phyloP scores from a whole-genome alignment of 1,140 invertebrate genomes.

The Helicoverpa armigera region DNA sequence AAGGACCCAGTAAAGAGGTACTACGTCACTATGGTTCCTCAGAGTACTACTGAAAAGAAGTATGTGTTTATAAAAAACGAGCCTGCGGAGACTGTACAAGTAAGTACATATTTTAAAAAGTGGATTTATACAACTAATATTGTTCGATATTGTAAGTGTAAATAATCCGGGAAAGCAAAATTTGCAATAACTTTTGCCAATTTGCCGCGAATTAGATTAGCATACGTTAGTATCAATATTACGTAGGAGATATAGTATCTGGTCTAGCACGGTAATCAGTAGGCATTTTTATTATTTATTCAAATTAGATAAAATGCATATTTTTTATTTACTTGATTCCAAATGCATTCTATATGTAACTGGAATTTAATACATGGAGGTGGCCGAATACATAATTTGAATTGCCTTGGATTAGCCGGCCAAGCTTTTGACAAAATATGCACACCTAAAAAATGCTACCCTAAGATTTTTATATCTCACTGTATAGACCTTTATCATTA shows the following conservation, averaged over 20 bases:
- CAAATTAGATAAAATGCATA: not conserved
- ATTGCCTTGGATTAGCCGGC: too few relatives aligned
- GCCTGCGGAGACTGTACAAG: constrained; percentile 80
- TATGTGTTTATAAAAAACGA: constrained; percentile 85
- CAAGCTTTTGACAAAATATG: too few relatives aligned
- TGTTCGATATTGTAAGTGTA: not conserved
- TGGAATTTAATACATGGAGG: too few relatives aligned
- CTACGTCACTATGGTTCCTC: constrained; percentile 78
- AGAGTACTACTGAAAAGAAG: constrained; percentile 80
- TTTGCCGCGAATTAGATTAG: not conserved
- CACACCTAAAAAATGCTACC: too few relatives aligned
- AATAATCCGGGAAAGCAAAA: too few relatives aligned
- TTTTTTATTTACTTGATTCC: too few relatives aligned
- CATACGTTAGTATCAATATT: not conserved
- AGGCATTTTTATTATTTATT: constrained; percentile 7
- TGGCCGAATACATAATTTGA: too few relatives aligned
- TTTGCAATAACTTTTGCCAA: too few relatives aligned
- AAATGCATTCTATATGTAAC: too few relatives aligned
- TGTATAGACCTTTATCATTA: too few relatives aligned
- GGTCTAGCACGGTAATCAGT: not conserved
- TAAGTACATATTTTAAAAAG: constrained; percentile 59
- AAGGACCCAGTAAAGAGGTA: constrained; percentile 74
- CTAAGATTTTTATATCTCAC: too few relatives aligned
- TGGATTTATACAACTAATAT: not conserved
- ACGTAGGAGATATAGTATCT: not conserved